These are phyloP conservation scores for Alentia gelatinosa DNA, from an alignment of 2,888 invertebrate species.

Conservation along the genomic window DNA sequence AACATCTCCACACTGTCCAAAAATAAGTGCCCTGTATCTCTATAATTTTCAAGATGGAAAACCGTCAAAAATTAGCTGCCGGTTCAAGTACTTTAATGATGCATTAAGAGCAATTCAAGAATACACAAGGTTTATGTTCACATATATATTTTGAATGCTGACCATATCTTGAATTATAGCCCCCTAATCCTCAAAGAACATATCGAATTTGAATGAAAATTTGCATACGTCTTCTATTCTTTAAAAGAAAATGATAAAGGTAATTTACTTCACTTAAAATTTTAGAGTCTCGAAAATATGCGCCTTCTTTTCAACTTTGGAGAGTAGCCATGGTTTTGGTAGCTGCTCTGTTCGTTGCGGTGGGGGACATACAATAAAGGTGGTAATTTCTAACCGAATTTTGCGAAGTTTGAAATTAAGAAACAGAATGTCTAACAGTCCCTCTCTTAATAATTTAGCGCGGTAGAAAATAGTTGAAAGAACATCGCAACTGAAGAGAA, in stretches of 20 bases:
- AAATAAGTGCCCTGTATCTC: background rate
- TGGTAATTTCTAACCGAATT: background rate
- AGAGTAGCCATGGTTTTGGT: background rate
- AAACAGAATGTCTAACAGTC: background rate
- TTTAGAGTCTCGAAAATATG: too few species aligned
- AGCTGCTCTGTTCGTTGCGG: background rate
- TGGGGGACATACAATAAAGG: background rate
- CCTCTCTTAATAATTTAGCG: background rate
- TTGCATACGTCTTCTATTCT: too few species aligned
- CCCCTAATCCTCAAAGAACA: too few species aligned
- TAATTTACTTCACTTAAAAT: too few species aligned
- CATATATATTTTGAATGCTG: too few species aligned
- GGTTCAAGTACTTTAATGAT: background rate
- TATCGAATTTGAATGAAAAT: too few species aligned
- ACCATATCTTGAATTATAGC: too few species aligned
- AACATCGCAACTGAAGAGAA: too few species aligned
- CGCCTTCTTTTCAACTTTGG: too few species aligned
- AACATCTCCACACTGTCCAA: background rate
- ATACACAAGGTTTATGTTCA: too few species aligned
- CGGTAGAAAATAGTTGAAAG: too few species aligned
- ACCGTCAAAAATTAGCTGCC: constrained; percentile 22
- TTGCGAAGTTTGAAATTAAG: background rate
- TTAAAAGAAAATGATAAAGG: too few species aligned
- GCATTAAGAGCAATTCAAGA: background rate
- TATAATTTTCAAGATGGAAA: constrained; percentile 28